These are phyloP conservation scores for Arrhopalites spinosus DNA, from an alignment of 2,888 invertebrate genomes.

Conservation along the genomic window DNA sequence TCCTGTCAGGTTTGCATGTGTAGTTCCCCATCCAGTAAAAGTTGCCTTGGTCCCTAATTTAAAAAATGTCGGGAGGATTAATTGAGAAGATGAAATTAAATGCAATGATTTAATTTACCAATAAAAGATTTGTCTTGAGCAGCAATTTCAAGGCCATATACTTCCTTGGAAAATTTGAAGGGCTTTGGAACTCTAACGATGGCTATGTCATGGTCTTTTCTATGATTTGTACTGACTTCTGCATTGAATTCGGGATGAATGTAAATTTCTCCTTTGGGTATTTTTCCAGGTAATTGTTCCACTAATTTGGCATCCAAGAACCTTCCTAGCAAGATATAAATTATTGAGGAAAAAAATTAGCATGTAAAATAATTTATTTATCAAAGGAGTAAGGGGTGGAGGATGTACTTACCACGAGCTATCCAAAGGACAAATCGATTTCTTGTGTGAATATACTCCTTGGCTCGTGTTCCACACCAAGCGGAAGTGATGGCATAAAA, in stretches of 20 bases:
- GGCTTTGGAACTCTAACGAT: constrained; percentile 11
- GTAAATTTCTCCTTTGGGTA: constrained; percentile 9
- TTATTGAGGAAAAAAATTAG: too few relatives aligned
- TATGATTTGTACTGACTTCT: neutral
- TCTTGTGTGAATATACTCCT: constrained; percentile 10
- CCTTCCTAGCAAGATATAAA: neutral
- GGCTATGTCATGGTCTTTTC: constrained; percentile 24
- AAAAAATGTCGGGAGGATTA: too few relatives aligned
- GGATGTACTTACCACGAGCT: neutral
- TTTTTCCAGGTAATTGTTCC: neutral
- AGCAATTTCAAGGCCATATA: constrained; percentile 12
- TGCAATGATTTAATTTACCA: neutral
- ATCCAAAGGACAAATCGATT: constrained; percentile 27
- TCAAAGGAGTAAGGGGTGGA: too few relatives aligned
- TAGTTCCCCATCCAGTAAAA: constrained; percentile 32
- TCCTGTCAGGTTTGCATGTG: neutral
- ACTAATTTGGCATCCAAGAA: constrained; percentile 24
- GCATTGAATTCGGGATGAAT: constrained; percentile 24
- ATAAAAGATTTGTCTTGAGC: neutral
- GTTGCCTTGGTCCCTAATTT: neutral
- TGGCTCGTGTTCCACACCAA: constrained; percentile 2
- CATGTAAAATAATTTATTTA: too few relatives aligned
- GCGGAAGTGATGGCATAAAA: constrained; percentile 15
- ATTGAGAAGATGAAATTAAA: too few relatives aligned
- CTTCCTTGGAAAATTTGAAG: neutral